Evolutionary conservation across 1,140 invertebrate genomes (phyloP).

Genomic region (Lanistes nyassanus): DNA sequence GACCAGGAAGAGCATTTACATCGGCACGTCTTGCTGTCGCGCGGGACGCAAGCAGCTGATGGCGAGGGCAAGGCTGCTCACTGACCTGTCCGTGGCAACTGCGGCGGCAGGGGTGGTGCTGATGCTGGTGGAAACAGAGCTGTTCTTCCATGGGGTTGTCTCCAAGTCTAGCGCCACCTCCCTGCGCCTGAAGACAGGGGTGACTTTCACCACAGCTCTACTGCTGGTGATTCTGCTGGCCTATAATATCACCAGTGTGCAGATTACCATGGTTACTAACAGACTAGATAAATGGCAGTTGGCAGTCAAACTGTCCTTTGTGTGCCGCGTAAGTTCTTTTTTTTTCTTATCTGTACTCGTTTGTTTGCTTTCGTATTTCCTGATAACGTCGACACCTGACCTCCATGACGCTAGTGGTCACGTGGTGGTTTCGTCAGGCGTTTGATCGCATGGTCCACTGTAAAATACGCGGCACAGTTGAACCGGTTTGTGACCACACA

Average conservation of each 20-base stretch:
- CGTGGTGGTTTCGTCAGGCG: too few species aligned
- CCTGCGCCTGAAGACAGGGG: slow-evolving; percentile 52
- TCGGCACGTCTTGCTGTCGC: too few species aligned
- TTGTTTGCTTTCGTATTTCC: too few species aligned
- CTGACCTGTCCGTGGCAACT: slow-evolving; percentile 53
- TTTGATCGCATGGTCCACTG: too few species aligned
- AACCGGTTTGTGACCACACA: too few species aligned
- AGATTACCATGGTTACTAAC: slow-evolving; percentile 62
- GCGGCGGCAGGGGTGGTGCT: slow-evolving; percentile 56
- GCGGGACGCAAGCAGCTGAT: slow-evolving; percentile 60
- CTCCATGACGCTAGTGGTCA: too few species aligned
- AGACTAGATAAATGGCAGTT: slow-evolving; percentile 61
- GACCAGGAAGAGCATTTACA: too few species aligned
- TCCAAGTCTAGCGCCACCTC: slow-evolving; percentile 37
- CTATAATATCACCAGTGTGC: slow-evolving; percentile 59
- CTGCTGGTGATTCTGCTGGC: slow-evolving; percentile 54
- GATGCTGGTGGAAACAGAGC: slow-evolving; percentile 62
- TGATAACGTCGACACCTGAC: too few species aligned
- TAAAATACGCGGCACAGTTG: too few species aligned
- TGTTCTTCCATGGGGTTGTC: slow-evolving; percentile 44
- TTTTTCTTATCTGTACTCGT: too few species aligned
- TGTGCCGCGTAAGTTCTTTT: slow-evolving; percentile 63
- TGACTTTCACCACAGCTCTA: slow-evolving; percentile 56
- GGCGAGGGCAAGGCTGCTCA: slow-evolving; percentile 44
- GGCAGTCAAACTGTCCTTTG: slow-evolving; percentile 51